Percentiles rank a stretch among this genome's conserved stretches.
Evolutionary conservation across 2,888 invertebrate species (phyloP).

Genomic region (Harpalus rufipes): DNA sequence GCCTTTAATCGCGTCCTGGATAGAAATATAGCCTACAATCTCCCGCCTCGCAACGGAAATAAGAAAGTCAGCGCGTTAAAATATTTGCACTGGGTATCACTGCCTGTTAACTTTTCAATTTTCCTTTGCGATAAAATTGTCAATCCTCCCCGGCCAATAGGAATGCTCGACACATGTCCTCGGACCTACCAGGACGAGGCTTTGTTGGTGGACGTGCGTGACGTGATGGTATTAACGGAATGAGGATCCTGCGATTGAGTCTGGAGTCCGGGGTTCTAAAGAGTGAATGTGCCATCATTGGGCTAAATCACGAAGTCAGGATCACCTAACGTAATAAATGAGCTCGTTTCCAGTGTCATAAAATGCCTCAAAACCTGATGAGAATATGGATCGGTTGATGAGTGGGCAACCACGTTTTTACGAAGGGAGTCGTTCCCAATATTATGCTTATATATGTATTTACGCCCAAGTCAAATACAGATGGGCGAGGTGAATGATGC

Average conservation of each 20-base stretch:
- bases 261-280: background rate
- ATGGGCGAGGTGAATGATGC: no score
- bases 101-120: constrained; percentile 52
- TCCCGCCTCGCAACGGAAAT: constrained; percentile 23
- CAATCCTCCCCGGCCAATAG: constrained; percentile 28
- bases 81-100: constrained; percentile 45
- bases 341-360: background rate
- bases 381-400: background rate
- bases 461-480: no score
- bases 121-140: constrained; percentile 45
- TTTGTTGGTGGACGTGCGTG: constrained; percentile 49
- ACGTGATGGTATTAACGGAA: constrained; percentile 31
- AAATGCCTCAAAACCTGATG: background rate
- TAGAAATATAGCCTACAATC: constrained; percentile 21
- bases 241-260: constrained; percentile 16
- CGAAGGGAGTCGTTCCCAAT: no score
- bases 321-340: background rate
- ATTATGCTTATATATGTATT: no score
- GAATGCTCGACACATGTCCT: constrained; percentile 17
- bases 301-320: no score
- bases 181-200: constrained; percentile 5
- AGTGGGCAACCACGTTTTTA: no score
- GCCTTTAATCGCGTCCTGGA: constrained; percentile 22
- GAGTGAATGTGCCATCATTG: background rate
- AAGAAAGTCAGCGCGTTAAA: constrained; percentile 52